Base-by-base conservation (phyloP, 2,888 invertebrate species). In the Penaeus monodon region DNA sequence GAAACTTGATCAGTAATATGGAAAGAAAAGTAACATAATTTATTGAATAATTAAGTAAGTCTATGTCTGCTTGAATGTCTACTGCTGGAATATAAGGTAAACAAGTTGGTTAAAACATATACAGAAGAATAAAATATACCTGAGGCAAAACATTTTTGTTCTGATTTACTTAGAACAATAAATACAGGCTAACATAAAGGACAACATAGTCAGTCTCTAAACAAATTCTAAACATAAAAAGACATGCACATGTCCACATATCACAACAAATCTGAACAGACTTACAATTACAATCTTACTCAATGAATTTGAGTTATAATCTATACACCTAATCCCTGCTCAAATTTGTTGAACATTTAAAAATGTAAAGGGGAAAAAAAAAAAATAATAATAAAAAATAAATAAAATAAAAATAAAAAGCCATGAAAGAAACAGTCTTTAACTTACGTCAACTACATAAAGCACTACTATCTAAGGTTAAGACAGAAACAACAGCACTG, bases 401-500 rank as follows among this genome's bases (percentile, higher is more conserved):
- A 57, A 57, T 57, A n/a, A 27, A 44, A 57, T 49, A 29, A 78
- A 38, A 49, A 4, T 38, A 29, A n/a, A 78, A 29, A 27, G 38
- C 17, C 17, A 29, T 44, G 20, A 70, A 81, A 81, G 49, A 49
- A 74, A 82, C 74, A 74, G 64, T 64, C n/a, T 73, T 74, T 27
- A 82, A 82, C 82, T 82, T 82, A 82, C 82, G 63, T 33, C 64
- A 63, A 74, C 82, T 82, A 82, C 73, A 33, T 33, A 74, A 82
- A 82, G 82, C 73, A 74, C 73, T 74, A 84, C 57, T 29, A 70
- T 57, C n/a, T 29, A 63, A 79, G 82, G 83, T 87, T 87, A 87
- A 76, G 86, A 81, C 83, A 87, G 38, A 83, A 87, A 87, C 86
- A 87, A 87, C 86, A 87, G 83, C 86, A 87, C 65, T 87, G 86